A percentile compares a stretch with the other conserved stretches of the same genome.
Conservation (phyloP, 1,140 invertebrate species). For the Battus philenor region DNA sequence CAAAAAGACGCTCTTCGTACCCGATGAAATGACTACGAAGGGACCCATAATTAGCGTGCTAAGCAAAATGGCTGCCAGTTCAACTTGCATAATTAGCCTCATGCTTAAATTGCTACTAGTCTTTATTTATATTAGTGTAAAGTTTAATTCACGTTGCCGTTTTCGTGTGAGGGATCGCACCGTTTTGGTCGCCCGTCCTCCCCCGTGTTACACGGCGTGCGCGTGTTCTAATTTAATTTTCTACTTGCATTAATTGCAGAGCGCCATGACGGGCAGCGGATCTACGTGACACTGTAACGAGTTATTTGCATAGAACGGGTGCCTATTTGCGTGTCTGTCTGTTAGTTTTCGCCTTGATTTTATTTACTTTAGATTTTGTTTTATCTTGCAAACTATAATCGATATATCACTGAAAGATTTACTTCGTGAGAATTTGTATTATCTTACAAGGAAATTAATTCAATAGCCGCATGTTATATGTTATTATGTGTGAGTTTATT, state of each 20-base stretch:
- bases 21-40: constrained; percentile 59
- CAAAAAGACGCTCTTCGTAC: constrained; percentile 49
- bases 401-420: too few species aligned
- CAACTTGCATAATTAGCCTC: constrained; percentile 26
- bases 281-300: constrained; percentile 48
- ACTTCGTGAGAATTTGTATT: too few species aligned
- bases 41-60: constrained; percentile 60
- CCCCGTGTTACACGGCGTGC: constrained; percentile 46
- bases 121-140: constrained; percentile 8
- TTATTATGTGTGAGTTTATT: too few species aligned
- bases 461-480: too few species aligned
- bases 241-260: constrained; percentile 67
- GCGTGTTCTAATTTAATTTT: constrained; percentile 74
- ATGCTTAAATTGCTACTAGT: constrained; percentile 3
- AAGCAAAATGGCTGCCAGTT: constrained; percentile 64
- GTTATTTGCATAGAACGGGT: constrained; percentile 48
- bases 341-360: constrained; percentile 15
- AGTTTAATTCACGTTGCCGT: constrained; percentile 19
- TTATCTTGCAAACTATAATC: too few species aligned
- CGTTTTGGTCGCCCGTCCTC: constrained; percentile 34
- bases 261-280: constrained; percentile 40
- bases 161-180: constrained; percentile 20
- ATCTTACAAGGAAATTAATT: too few species aligned
- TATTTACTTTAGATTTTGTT: constrained; percentile 4
- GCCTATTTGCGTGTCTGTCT: constrained; percentile 28